Evolutionary conservation across 2,113 vertebrate species (phyloP).

Genomic region (Oreochromis tanganicae): DNA sequence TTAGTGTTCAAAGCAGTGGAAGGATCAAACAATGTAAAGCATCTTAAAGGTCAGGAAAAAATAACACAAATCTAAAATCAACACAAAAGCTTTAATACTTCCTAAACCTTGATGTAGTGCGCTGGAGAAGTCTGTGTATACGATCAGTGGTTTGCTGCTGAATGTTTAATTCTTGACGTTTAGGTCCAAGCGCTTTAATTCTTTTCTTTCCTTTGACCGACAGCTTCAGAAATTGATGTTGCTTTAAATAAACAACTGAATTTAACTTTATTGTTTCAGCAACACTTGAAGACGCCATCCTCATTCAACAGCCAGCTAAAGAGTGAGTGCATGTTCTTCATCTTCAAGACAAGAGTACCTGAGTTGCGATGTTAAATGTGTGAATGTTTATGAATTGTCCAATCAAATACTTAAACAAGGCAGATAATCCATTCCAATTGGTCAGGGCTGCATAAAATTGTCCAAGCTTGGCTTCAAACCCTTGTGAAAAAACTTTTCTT

Average conservation of each 20-base stretch:
- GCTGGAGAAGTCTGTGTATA: neutral
- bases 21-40: neutral
- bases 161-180: neutral
- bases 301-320: neutral
- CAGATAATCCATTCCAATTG: neutral
- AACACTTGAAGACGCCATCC: neutral
- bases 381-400: neutral
- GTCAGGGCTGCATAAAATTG: neutral
- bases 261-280: neutral
- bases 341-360: neutral
- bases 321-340: neutral
- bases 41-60: neutral
- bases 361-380: neutral
- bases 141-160: neutral
- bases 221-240: neutral
- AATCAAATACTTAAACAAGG: neutral
- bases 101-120: neutral
- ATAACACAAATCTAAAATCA: neutral
- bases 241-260: neutral
- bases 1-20: neutral
- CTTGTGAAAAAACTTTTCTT: no score
- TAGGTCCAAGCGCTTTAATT: neutral
- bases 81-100: neutral
- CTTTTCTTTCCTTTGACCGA: neutral
- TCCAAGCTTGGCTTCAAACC: no score